Conservation (phyloP, 2,888 invertebrate species). For the Eristalis pertinax region DNA sequence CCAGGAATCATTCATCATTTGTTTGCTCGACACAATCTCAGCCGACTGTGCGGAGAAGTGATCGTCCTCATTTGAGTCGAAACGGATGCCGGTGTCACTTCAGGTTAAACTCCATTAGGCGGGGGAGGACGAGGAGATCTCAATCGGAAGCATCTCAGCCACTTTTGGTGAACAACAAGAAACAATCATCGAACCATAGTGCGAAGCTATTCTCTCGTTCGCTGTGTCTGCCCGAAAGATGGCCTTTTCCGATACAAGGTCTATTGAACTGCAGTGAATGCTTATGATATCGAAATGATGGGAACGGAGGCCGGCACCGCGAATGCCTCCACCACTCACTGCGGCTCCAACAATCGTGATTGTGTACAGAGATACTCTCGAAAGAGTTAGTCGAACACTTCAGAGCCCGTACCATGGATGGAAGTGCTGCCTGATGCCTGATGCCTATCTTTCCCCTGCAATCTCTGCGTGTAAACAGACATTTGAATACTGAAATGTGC, state of each 20-base stretch:
- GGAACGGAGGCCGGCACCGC: constrained; percentile 60
- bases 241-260: constrained; percentile 66
- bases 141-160: constrained; percentile 36
- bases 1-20: constrained; percentile 29
- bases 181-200: constrained; percentile 57
- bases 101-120: constrained; percentile 23
- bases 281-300: constrained; percentile 64
- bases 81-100: constrained; percentile 17
- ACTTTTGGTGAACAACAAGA: constrained; percentile 14
- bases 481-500: constrained; percentile 69
- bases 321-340: constrained; percentile 51
- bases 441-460: constrained; percentile 40
- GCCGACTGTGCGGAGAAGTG: background rate
- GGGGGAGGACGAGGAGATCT: constrained; percentile 9
- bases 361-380: constrained; percentile 46
- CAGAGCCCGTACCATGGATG: constrained; percentile 41
- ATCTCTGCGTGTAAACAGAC: constrained; percentile 52
- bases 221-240: constrained; percentile 29
- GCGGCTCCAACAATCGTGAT: constrained; percentile 58
- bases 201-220: constrained; percentile 61
- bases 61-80: constrained; percentile 18
- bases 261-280: constrained; percentile 66
- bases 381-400: constrained; percentile 60
- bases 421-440: constrained; percentile 5
- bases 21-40: constrained; percentile 16